phyloP scores from a whole-genome alignment of 64 coral and sea anemone species.

The Montipora cactus region DNA sequence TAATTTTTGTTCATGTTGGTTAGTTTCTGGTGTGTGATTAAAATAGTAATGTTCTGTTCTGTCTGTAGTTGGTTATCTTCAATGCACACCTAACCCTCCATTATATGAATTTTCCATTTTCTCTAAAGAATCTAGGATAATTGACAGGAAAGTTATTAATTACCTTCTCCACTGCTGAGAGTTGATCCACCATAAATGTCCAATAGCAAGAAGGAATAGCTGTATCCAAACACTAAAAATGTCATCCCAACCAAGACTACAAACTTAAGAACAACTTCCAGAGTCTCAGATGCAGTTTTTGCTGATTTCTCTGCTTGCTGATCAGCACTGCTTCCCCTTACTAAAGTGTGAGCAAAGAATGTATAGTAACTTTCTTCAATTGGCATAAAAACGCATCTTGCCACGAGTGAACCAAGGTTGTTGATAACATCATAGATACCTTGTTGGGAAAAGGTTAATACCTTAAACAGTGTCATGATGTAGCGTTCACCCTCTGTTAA shows the following conservation, averaged over 20 bases:
- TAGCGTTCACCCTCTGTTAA: conserved; percentile 96
- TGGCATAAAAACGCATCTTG: conserved; percentile 94
- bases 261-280: conserved; percentile 90
- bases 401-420: conserved; percentile 89
- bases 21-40: too few species aligned
- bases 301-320: conserved; percentile 63
- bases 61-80: too few species aligned
- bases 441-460: conserved; percentile 95
- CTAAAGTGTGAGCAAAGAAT: conserved; percentile 81
- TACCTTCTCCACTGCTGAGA: conserved; percentile 96
- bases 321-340: conserved; percentile 67
- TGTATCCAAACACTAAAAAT: conserved; percentile 88
- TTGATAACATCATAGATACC: conserved; percentile 96
- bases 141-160: not conserved
- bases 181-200: conserved; percentile 94
- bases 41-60: too few species aligned
- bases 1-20: too few species aligned
- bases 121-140: too few species aligned
- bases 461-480: conserved; percentile 95
- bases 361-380: conserved; percentile 99
- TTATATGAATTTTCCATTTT: too few species aligned
- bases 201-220: conserved; percentile 90
- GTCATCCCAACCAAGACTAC: conserved; percentile 83
- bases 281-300: conserved; percentile 82
- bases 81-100: too few species aligned